phyloP scores from a whole-genome alignment of 2,888 invertebrate genomes.

The Synergus japonicus region DNA sequence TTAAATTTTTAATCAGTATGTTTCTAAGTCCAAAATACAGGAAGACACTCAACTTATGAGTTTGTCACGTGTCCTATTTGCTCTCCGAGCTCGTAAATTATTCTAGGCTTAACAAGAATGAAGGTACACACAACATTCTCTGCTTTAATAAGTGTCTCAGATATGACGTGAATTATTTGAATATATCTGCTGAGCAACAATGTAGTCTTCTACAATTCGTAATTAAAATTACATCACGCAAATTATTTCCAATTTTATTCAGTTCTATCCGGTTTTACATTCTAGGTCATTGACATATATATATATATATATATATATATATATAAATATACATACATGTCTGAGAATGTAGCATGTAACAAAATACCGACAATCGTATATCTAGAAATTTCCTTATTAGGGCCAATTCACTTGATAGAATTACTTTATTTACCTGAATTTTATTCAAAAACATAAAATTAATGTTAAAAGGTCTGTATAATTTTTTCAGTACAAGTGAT shows the following conservation, averaged over 20 bases:
- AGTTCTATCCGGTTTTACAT: neutral
- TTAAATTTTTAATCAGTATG: neutral
- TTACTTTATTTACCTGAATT: too few species aligned
- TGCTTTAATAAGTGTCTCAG: slow-evolving; percentile 73
- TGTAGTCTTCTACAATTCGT: slow-evolving; percentile 69
- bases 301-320: too few species aligned
- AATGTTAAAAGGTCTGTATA: too few species aligned
- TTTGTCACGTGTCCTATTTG: neutral
- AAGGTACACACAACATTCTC: slow-evolving; percentile 68
- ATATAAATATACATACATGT: too few species aligned
- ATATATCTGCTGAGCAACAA: slow-evolving; percentile 72
- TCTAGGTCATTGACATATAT: neutral
- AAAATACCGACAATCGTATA: too few species aligned
- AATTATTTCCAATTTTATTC: slow-evolving; percentile 65
- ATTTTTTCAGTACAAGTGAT: too few species aligned
- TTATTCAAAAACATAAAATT: too few species aligned
- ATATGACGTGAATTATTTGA: slow-evolving; percentile 74
- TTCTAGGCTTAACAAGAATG: slow-evolving; percentile 63
- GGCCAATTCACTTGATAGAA: too few species aligned
- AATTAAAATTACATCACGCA: slow-evolving; percentile 72
- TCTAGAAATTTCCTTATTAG: too few species aligned
- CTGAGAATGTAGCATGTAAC: too few species aligned
- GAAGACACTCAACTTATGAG: neutral
- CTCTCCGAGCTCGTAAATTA: slow-evolving; percentile 48
- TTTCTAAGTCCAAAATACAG: neutral